Conservation (phyloP, 2,888 invertebrate genomes). For the Drosophila picticornis region DNA sequence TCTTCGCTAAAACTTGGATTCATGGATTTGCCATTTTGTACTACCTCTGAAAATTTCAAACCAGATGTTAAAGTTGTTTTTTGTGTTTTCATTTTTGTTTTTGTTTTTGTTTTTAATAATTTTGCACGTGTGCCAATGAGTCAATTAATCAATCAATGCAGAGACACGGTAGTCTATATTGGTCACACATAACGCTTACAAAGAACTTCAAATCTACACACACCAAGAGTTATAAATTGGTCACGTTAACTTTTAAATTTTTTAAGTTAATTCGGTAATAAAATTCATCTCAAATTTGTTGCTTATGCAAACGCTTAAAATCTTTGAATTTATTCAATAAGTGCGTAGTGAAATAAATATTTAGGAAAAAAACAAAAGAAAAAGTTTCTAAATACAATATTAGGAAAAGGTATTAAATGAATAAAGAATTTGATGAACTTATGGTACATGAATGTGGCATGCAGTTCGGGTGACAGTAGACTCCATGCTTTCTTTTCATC, state of each 20-base stretch:
- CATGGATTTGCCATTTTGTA: conserved; percentile 87
- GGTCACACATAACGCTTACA: conserved; percentile 68
- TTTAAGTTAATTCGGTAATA: conserved; percentile 15
- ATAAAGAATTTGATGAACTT: not conserved
- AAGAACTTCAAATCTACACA: conserved; percentile 34
- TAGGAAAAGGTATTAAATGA: conserved; percentile 8
- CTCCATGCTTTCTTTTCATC: not conserved
- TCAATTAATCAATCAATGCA: conserved; percentile 47
- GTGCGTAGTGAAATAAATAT: conserved; percentile 31
- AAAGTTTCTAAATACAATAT: conserved; percentile 6
- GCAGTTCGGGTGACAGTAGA: not conserved
- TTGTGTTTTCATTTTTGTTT: conserved; percentile 12
- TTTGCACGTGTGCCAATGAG: conserved; percentile 51
- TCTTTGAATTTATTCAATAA: conserved; percentile 6
- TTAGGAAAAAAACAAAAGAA: conserved; percentile 27
- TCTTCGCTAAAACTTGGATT: conserved; percentile 93
- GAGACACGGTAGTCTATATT: conserved; percentile 73
- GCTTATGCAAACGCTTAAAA: conserved; percentile 2
- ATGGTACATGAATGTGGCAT: conserved; percentile 9
- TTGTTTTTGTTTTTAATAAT: conserved; percentile 18
- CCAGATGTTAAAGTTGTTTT: conserved; percentile 74
- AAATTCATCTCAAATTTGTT: not conserved
- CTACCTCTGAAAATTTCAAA: conserved; percentile 85
- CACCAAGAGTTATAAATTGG: conserved; percentile 36
- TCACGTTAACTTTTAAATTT: conserved; percentile 4